phyloP scores from a whole-genome alignment of 2,113 vertebrate species.

The Chloropsis hardwickii region DNA sequence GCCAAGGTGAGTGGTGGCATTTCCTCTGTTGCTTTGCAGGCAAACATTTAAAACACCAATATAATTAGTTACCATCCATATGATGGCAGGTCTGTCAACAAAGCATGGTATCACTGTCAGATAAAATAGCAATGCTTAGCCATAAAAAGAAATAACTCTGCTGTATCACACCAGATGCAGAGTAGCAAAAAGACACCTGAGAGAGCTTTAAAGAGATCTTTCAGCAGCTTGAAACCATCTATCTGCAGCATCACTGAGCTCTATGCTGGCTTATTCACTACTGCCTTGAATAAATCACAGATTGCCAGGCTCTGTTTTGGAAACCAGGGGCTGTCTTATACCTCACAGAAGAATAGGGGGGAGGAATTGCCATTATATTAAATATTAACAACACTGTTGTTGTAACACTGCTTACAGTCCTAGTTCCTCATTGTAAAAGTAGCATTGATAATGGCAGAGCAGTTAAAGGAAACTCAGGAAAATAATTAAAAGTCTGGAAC shows the following conservation, averaged over 20 bases:
- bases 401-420: neutral
- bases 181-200: conserved; percentile 24
- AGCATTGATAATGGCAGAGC: neutral
- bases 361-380: neutral
- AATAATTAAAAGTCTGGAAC: neutral
- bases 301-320: neutral
- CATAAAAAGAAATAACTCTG: conserved; percentile 32
- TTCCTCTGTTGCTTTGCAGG: neutral
- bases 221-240: conserved; percentile 28
- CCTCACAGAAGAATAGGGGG: neutral
- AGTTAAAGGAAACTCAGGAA: neutral
- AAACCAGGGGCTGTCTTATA: neutral
- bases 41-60: conserved; percentile 6
- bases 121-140: neutral
- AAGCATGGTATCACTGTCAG: neutral
- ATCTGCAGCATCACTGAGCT: neutral
- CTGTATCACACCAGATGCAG: conserved; percentile 17
- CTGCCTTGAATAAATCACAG: conserved; percentile 33
- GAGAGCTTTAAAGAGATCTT: conserved; percentile 29
- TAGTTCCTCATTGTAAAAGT: neutral
- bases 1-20: neutral
- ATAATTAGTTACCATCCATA: neutral
- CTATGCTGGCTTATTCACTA: neutral
- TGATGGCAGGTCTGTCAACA: neutral
- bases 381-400: neutral